A percentile compares a stretch with the other conserved stretches of the same genome.
Conservation (phyloP, 2,888 invertebrate genomes). For the Calameuta pallipes region DNA sequence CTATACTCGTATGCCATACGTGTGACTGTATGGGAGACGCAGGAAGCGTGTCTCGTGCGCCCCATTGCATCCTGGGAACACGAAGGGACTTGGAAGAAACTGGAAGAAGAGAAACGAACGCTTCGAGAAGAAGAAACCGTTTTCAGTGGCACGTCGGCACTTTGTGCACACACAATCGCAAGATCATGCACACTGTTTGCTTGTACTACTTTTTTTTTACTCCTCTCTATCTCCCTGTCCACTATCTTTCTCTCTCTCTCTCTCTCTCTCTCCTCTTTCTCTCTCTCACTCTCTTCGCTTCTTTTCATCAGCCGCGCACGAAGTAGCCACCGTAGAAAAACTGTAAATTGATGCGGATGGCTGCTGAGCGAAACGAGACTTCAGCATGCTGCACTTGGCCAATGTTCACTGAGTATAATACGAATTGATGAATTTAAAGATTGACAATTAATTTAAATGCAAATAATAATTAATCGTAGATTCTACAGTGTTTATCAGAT, state of each 20-base stretch:
- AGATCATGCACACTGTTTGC: slow-evolving; percentile 59
- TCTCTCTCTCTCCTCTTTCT: slow-evolving; percentile 4
- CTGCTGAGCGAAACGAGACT: slow-evolving; percentile 43
- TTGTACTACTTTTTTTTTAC: slow-evolving; percentile 8
- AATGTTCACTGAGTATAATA: not conserved
- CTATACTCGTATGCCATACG: too few relatives aligned
- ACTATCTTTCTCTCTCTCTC: slow-evolving; percentile 6
- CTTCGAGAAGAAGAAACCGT: slow-evolving; percentile 34
- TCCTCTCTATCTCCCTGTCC: slow-evolving; percentile 9
- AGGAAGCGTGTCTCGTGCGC: too few relatives aligned
- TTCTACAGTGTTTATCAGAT: not conserved
- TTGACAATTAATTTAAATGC: not conserved
- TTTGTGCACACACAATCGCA: slow-evolving; percentile 61
- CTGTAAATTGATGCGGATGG: slow-evolving; percentile 58
- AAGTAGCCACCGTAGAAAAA: slow-evolving; percentile 41
- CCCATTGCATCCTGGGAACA: too few relatives aligned
- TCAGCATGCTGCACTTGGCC: slow-evolving; percentile 14
- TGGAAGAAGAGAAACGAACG: slow-evolving; percentile 16
- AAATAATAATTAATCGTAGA: not conserved
- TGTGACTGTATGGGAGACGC: too few relatives aligned
- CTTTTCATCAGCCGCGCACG: slow-evolving; percentile 22
- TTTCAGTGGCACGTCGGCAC: slow-evolving; percentile 60
- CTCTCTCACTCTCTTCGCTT: not conserved
- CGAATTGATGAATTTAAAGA: not conserved
- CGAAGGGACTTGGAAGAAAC: slow-evolving; percentile 29